Base-by-base conservation (phyloP, 2,888 invertebrate species). In the Eretmocerus hayati region DNA sequence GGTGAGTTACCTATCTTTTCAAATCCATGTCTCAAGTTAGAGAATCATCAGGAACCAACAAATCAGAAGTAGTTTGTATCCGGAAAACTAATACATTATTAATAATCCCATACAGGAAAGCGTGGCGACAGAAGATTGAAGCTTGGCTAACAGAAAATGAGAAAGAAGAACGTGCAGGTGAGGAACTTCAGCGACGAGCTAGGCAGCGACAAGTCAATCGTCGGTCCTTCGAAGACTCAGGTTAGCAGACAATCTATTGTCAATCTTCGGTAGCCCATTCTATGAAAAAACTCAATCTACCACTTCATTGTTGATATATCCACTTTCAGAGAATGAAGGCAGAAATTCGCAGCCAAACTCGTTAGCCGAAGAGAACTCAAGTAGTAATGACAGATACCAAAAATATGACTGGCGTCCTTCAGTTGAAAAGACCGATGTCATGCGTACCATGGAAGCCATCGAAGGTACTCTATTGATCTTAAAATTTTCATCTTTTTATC, bases 81-180 rank as follows among this genome's bases (percentile, higher is more conserved):
- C n/a, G n/a, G n/a, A n/a, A n/a, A n/a, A n/a, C n/a, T n/a, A n/a
- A n/a, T n/a, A 33, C 5, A 33, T 18, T 41, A 21, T 22, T 32
- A 9, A 26, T 33, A 13, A 5, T 26, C 13, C n/a, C 6, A 20
- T 53, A 65, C 64, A 77, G 69, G 59, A 86, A 85, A 73, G 89
- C 90, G 65, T 90, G 90, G 89, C 77, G 87, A 41, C 87, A 90
- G 69, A 90, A 91, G 70, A 91, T 92, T 63, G 90, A 92, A 71
- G 88, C 88, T 5, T 92, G 92, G 92, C 74, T 92, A 54, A 84
- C 89, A 58, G 88, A 89, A 49, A 90, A 88, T 74, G 89, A 89
- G 66, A 84, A 82, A 64, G 87, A 83, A 65, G 89, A 87, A 68
- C 81, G 81, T 61, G 79, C 81, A 57, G 83, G 79, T 55, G 84